phyloP scores from a whole-genome alignment of 2,888 invertebrate species.

The Hartigia nigra region DNA sequence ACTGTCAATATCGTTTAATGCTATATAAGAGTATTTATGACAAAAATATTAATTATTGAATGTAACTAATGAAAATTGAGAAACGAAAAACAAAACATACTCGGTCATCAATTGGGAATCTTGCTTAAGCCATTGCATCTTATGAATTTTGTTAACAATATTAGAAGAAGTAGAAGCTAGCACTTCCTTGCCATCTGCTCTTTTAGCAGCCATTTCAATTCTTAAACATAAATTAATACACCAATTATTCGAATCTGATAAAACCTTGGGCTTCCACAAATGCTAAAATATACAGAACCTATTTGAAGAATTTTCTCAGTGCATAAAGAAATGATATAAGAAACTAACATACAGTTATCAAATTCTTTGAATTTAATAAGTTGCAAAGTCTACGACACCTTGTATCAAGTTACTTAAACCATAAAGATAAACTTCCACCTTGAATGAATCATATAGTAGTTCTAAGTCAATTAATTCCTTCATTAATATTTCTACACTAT shows the following conservation, averaged over 20 bases:
- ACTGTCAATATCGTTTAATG: not conserved
- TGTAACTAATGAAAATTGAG: constrained; percentile 15
- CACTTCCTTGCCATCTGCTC: not conserved
- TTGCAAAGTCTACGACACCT: not conserved
- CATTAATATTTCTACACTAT: not conserved
- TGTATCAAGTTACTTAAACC: not conserved
- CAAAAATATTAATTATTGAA: not conserved
- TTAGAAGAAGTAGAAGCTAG: not conserved
- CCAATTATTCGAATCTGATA: not conserved
- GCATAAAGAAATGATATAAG: not conserved
- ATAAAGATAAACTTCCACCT: not conserved
- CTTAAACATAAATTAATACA: not conserved
- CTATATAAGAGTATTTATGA: not conserved
- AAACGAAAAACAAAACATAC: constrained; percentile 25
- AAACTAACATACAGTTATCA: not conserved
- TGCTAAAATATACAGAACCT: not conserved
- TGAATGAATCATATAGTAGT: not conserved
- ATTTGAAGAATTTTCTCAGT: not conserved
- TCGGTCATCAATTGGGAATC: constrained; percentile 5
- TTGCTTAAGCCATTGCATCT: constrained; percentile 49
- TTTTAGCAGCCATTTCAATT: not conserved
- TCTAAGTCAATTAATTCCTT: not conserved
- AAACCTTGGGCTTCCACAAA: not conserved
- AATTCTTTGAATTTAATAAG: not conserved
- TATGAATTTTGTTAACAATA: constrained; percentile 39